These are phyloP conservation scores for Alfaro cultratus DNA, from an alignment of 2,797 vertebrate genomes.

Conservation along the genomic window DNA sequence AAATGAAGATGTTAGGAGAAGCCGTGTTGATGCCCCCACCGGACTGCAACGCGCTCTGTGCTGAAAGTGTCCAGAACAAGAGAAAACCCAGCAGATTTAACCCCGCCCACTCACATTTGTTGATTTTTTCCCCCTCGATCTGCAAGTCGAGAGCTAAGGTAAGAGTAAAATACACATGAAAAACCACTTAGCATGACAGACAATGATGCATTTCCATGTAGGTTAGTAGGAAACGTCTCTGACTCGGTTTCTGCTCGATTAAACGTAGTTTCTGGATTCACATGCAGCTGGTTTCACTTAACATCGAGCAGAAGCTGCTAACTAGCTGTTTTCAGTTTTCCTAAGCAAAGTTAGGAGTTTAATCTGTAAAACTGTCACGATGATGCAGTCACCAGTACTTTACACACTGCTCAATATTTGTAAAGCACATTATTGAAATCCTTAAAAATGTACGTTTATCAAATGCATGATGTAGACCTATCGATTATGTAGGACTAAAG, in stretches of 20 bases:
- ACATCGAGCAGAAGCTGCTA: background rate
- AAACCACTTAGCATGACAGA: background rate
- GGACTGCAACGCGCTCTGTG: background rate
- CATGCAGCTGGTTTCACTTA: background rate
- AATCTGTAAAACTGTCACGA: background rate
- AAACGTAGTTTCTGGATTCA: background rate
- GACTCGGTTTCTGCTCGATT: fast-evolving
- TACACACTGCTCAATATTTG: background rate
- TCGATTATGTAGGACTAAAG: background rate
- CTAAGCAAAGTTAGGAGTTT: background rate
- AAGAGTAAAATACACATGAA: background rate
- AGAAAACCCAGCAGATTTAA: background rate
- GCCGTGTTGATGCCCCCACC: background rate
- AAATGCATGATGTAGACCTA: background rate
- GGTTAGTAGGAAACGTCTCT: fast-evolving
- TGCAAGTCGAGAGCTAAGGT: background rate
- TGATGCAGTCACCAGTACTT: background rate
- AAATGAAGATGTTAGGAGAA: background rate
- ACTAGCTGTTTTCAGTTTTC: background rate
- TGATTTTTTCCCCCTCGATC: background rate
- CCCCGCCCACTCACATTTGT: background rate
- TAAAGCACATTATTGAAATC: background rate
- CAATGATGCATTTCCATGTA: fast-evolving
- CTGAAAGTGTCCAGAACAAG: background rate
- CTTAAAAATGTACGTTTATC: background rate